Base-by-base conservation (phyloP, 2,888 invertebrate genomes). In the Eupithecia insigniata region DNA sequence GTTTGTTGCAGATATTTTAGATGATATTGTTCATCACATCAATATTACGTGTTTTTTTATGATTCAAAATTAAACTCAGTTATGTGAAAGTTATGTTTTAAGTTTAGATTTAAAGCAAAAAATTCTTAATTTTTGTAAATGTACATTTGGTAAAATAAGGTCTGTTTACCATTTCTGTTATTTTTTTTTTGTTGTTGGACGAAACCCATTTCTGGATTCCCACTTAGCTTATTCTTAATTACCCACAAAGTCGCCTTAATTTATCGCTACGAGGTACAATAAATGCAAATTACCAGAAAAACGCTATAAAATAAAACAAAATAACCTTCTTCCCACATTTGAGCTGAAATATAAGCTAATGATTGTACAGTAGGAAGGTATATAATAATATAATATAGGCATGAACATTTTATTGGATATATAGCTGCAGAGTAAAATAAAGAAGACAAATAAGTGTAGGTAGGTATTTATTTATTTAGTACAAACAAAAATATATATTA, bases 261-360 rank as follows among this genome's bases (percentile, higher is more conserved):
- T 67, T 39, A 67, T 36, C 43, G 43, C 34, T 28, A 22, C 61
- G 28, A 65, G 28, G 66, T 43, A 36, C 14, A 18, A 43, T 22
- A 55, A 34, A 66, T 58, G 69, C 60, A 66, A 71, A 71, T 69
- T 64, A 67, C 71, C 32, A 39, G 67, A 71, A 71, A 67, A 67
- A 71, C 62, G 32, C 34, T 34, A 62, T 34, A 34, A 32, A 62
- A 34, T 60, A 60, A 30, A 30, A 60, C 30, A 30, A 60, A 60
- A 30, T 18, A 55, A 26, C 12, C 12, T 26, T 55, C 14, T 26
- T 55, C 26, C 55, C 26, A 26, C 26, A 55, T 55, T 55, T 55
- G 12, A 55, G 26, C 12, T 55, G 10, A 26, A 55, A 55, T 55
- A 26, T 12, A 26, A 18, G 18, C 30, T 60, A 16, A 60, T 30